Base-by-base conservation (phyloP, 2,797 vertebrate genomes). In the Tamandua tetradactyla region DNA sequence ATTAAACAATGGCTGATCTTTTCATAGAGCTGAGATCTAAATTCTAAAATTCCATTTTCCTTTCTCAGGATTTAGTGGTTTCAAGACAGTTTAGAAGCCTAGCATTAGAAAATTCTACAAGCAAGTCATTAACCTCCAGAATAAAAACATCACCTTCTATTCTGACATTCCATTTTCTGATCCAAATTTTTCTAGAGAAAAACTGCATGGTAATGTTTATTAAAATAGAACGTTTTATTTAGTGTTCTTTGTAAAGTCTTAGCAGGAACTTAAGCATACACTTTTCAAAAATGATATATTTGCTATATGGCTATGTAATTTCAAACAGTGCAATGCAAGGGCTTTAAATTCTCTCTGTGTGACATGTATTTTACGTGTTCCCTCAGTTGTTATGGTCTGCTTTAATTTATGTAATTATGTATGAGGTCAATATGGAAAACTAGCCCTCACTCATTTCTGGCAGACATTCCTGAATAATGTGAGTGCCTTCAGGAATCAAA, bases 371-470 rank as follows among this genome's bases (percentile, higher is more conserved):
- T 97, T 97, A 87, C 95, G 40, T 79, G 66, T 5, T 5, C 20
- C 91, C 80, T 93, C 91, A 81, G 85, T 96, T 75, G 30, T 95
- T 98, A 97, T 13, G 52, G 68, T 86, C 95, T 96, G 79, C 76
- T 83, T 96, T 93, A 92, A 97, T 96, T 96, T 93, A 96, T 12
- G 42, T 94, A 96, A 96, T 97, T 97, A 94, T 75, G 90, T 79
- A 94, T 97, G 92, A 97, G 90, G 87, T 96, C 92, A 97, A 66
- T 93, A 95, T 89, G 89, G 91, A 97, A 98, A 98, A 96, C 13
- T 61, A 61, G 66, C 71, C 44, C 88, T 96, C 83, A 78, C 47
- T 92, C 72, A 74, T 96, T 95, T 87, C 91, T 92, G 90, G 84
- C 57, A 94, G 94, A 90, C 82, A 96, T 97, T 92, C 81, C 96